These are phyloP conservation scores for Panzeria rudis DNA, from an alignment of 2,888 invertebrate species.

Conservation along the genomic window DNA sequence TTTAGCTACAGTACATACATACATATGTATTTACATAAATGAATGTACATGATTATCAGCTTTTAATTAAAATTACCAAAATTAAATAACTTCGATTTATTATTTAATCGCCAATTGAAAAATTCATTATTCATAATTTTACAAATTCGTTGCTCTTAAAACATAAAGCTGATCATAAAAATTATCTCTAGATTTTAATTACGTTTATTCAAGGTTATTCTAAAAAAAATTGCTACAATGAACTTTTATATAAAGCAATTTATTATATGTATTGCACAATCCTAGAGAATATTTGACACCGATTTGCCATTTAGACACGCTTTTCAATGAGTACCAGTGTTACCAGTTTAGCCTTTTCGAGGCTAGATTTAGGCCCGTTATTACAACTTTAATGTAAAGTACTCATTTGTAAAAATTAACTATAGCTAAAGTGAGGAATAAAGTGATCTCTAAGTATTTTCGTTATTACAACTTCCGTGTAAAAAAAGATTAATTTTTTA, in stretches of 20 bases:
- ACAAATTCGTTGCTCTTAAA: background rate
- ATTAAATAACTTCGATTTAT: conserved; percentile 11
- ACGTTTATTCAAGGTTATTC: conserved; percentile 40
- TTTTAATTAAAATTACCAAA: background rate
- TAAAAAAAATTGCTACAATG: conserved; percentile 15
- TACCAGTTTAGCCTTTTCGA: too few relatives aligned
- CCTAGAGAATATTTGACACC: too few relatives aligned
- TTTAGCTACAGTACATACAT: background rate
- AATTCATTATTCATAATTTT: conserved; percentile 18
- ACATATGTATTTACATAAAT: too few relatives aligned
- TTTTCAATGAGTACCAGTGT: too few relatives aligned
- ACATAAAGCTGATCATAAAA: conserved; percentile 6
- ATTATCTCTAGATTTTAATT: conserved; percentile 25
- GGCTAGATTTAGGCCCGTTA: too few relatives aligned
- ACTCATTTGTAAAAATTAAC: too few relatives aligned
- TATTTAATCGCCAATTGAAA: conserved; percentile 9
- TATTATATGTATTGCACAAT: background rate
- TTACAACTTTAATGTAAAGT: too few relatives aligned
- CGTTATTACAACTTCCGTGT: too few relatives aligned
- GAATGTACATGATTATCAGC: conserved; percentile 4
- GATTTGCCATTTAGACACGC: too few relatives aligned
- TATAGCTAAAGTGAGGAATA: too few relatives aligned
- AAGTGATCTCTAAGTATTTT: too few relatives aligned
- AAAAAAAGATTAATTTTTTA: too few relatives aligned
- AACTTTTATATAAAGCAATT: conserved; percentile 38